phyloP scores from a whole-genome alignment of 1,140 invertebrate species.

The Drosophila leontia region DNA sequence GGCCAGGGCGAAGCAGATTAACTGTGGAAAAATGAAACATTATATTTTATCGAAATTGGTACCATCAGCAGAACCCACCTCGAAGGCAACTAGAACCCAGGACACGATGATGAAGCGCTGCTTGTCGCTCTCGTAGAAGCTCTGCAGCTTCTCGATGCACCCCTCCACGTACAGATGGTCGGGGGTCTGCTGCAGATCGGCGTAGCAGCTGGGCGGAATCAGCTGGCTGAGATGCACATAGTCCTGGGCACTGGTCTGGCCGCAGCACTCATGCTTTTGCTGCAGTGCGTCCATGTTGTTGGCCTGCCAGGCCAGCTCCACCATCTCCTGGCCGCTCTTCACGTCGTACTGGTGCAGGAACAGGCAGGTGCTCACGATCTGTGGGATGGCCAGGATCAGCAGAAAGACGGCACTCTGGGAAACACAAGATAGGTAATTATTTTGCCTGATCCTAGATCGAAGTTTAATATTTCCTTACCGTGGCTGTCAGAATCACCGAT shows the following conservation, averaged over 20 bases:
- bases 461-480: constrained; percentile 34
- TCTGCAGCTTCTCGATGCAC: constrained; percentile 71
- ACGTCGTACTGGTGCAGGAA: constrained; percentile 58
- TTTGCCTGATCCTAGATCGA: rapidly evolving
- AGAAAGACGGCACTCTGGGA: constrained; percentile 71
- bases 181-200: constrained; percentile 46
- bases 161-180: constrained; percentile 61
- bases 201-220: constrained; percentile 75
- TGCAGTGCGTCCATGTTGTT: constrained; percentile 77
- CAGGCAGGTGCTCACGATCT: constrained; percentile 60
- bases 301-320: constrained; percentile 73
- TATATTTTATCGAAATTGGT: too few species aligned
- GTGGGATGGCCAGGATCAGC: constrained; percentile 64
- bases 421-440: not conserved
- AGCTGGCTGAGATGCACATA: constrained; percentile 63
- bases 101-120: constrained; percentile 64
- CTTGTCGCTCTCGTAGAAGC: constrained; percentile 67
- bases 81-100: constrained; percentile 71
- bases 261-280: constrained; percentile 71
- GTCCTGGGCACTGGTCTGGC: constrained; percentile 73
- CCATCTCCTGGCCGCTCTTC: constrained; percentile 55
- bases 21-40: constrained; percentile 41
- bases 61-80: constrained; percentile 55
- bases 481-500: constrained; percentile 66
- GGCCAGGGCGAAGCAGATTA: constrained; percentile 66